Base-by-base conservation (phyloP, 2,888 invertebrate species). In the Agrotis exclamationis region DNA sequence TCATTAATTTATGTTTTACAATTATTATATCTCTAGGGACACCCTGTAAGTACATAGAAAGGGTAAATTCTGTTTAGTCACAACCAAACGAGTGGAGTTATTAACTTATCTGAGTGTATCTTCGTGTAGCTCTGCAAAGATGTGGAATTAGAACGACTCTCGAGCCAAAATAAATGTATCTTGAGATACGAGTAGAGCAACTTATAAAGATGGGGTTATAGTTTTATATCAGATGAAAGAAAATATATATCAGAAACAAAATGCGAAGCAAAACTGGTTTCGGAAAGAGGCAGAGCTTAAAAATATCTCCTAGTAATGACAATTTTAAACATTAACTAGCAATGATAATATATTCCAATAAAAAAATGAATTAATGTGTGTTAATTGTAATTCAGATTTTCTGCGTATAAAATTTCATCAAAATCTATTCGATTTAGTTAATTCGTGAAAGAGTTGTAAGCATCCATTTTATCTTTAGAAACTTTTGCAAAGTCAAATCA, bases 51-150 rank as follows among this genome's bases (percentile, higher is more conserved):
- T 1, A 24, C 50, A 54, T n/a, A n/a, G n/a, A 53, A 11, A 73
- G 64, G 70, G 63, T 70, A 76, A 63, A 72, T 74, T 74, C 45
- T 70, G 71, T 66, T 66, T 59, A 76, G 71, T 80, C 70, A 74
- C 69, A 70, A 65, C 57, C 51, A 74, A 85, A 80, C 57, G 69
- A 64, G 60, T 51, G 33, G 14, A 57, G 63, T 57, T 69, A 65
- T 83, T 71, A 80, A 74, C 69, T 69, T 80, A 77, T 63, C 58
- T 53, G 62, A 65, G 62, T 66, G 58, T 70, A 33, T 79, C 67
- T 74, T 63, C 56, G 50, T 68, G 74, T 77, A 74, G 20, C 51
- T 68, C 57, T 7, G 62, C 54, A 28, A 45, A 66, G 53, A 56
- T 66, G 57, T 72, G 57, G 70, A 67, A 78, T 70, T 67, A 72